Conservation (phyloP, 2,797 vertebrate genomes). For the Paramormyrops hopkinsi region DNA sequence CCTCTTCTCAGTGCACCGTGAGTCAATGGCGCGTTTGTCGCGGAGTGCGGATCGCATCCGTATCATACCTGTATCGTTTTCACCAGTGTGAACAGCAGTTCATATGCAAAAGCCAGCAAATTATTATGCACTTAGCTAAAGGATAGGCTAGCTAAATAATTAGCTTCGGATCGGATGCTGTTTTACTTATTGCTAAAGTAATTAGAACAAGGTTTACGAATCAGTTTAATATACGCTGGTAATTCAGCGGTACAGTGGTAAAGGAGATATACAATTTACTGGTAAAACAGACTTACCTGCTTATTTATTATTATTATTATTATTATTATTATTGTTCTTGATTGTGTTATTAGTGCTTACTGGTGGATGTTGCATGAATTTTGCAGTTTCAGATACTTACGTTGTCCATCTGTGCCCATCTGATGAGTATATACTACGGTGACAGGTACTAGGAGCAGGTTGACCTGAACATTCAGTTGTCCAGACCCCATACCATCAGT, state of each 20-base stretch:
- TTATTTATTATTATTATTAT: background rate
- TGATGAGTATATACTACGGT: background rate
- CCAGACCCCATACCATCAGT: background rate
- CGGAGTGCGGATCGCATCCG: background rate
- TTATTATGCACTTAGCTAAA: background rate
- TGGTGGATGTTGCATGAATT: background rate
- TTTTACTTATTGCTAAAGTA: background rate
- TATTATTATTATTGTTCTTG: background rate
- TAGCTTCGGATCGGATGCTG: background rate
- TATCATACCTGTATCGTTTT: background rate
- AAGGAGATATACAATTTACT: background rate
- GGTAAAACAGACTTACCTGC: background rate
- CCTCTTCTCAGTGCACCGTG: slow-evolving; percentile 54
- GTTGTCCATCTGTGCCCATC: background rate
- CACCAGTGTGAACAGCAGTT: background rate
- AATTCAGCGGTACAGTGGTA: background rate
- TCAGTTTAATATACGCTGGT: background rate
- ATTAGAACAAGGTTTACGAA: background rate
- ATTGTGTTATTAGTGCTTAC: background rate
- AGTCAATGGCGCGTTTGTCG: slow-evolving; percentile 37
- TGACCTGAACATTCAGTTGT: background rate
- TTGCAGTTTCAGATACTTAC: background rate
- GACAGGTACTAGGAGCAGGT: background rate
- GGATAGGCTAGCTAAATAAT: background rate
- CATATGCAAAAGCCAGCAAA: background rate